These are phyloP conservation scores for Heteropelma amictum DNA, from an alignment of 2,888 invertebrate species.

Conservation along the genomic window DNA sequence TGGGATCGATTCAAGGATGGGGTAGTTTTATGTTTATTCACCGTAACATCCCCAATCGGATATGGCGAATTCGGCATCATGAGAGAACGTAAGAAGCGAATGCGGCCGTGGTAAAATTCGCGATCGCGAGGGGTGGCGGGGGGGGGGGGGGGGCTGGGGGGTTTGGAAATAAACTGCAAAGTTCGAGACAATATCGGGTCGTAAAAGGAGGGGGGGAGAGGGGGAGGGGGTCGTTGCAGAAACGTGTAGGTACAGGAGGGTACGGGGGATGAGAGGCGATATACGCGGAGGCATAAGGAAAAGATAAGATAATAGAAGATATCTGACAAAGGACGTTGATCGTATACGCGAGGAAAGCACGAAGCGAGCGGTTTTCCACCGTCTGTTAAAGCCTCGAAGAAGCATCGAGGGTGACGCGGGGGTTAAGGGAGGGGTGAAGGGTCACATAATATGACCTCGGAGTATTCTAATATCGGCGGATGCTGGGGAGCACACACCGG, in stretches of 20 bases:
- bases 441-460: slow-evolving; percentile 40
- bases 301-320: slow-evolving; percentile 33
- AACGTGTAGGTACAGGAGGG: too few relatives aligned
- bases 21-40: too few relatives aligned
- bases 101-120: too few relatives aligned
- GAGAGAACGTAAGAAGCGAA: too few relatives aligned
- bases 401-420: background rate
- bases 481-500: too few relatives aligned
- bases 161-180: background rate
- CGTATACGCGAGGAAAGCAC: too few relatives aligned
- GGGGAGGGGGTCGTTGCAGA: background rate
- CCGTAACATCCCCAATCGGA: too few relatives aligned
- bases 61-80: too few relatives aligned
- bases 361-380: slow-evolving; percentile 1
- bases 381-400: slow-evolving; percentile 9
- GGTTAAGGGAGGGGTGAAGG: too few relatives aligned
- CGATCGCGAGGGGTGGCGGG: too few relatives aligned
- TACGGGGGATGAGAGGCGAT: too few relatives aligned
- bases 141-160: background rate
- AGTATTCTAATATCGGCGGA: slow-evolving; percentile 54
- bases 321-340: slow-evolving; percentile 36
- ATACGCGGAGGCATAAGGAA: slow-evolving; percentile 22
- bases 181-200: slow-evolving; percentile 42
- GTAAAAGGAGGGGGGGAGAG: background rate
- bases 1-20: too few relatives aligned